Evolutionary conservation across 2,113 vertebrate genomes (phyloP), one percentile per base, ranked within the genome.

Genomic region (Pelodiscus sinensis): DNA sequence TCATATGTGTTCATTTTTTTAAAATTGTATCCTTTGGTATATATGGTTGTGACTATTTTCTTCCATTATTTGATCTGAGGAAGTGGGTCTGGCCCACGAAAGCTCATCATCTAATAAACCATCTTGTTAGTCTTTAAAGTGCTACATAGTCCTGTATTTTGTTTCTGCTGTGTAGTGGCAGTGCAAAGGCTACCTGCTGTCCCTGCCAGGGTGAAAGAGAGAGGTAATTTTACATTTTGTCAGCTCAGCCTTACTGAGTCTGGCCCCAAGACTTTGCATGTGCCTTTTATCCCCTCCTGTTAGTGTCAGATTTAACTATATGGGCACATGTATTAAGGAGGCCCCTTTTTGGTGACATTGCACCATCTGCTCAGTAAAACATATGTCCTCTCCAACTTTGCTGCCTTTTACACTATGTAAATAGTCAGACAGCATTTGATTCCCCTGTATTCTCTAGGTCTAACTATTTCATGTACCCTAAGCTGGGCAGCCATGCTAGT

Each of bases 341-440:
- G 25, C 73, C 22, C 10, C 25, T 50, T 50, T 44, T 24, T 15
- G 19, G 79, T n/a, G 86, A 55, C 15, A 31, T 77, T 79, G 79
- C 75, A 54, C 60, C 15, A 68, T 80, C 65, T 27, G 2, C 81
- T 22, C 8, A 25, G 51, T 3, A 31, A 51, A 0, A 0, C 29
- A 75, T 1, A 2, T 75, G 21, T 78, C 52, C 84, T 88, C 10
- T 65, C 15, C 27, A 5, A 38, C 31, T 11, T 35, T 24, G 50
- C 1, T 19, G 82, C 9, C 51, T 71, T 90, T 82, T 1, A 0
- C 80, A 81, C 14, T 5, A 68, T 38, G 13, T 60, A 10, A 82
- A 84, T 3, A 0, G 0, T n/a, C 84, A 79, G 51, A 18, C 2
- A 62, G 38, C 31, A 7, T 1, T 85, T 68, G 50, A 0, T 78